Conservation (phyloP, 2,888 invertebrate species). For the Ornithoptera alexandrae region DNA sequence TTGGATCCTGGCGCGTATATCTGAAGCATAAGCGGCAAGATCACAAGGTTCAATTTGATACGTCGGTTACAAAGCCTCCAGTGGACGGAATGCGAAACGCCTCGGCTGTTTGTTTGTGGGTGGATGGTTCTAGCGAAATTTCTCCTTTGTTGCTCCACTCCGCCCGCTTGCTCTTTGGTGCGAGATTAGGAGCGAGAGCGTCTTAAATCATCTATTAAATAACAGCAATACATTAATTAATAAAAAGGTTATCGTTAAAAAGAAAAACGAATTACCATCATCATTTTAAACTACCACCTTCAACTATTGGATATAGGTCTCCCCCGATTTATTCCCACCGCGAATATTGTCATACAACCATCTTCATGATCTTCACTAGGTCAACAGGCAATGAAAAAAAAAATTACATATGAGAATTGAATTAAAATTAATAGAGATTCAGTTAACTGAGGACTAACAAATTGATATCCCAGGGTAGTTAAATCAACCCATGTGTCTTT, state of each 20-base stretch:
- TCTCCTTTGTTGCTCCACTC: conserved; percentile 69
- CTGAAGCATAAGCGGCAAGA: conserved; percentile 39
- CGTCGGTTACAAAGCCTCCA: conserved; percentile 49
- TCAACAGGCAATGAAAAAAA: too few relatives aligned
- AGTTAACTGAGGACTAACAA: too few relatives aligned
- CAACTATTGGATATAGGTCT: too few relatives aligned
- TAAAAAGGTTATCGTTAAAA: neutral
- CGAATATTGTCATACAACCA: too few relatives aligned
- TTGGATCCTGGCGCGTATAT: conserved; percentile 27
- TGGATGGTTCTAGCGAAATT: conserved; percentile 70
- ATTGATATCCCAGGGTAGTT: neutral
- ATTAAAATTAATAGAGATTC: too few relatives aligned
- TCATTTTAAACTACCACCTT: too few relatives aligned
- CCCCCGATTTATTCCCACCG: too few relatives aligned
- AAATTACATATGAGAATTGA: too few relatives aligned
- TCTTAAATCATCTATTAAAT: neutral
- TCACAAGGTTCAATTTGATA: conserved; percentile 54
- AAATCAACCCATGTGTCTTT: neutral
- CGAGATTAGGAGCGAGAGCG: conserved; percentile 29
- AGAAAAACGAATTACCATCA: too few relatives aligned
- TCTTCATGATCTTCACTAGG: too few relatives aligned
- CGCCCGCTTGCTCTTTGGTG: conserved; percentile 45
- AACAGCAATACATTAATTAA: neutral
- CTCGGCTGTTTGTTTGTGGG: conserved; percentile 72
- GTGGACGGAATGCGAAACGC: conserved; percentile 70